Base-by-base conservation (phyloP, 2,113 vertebrate species). In the Proteles cristata region DNA sequence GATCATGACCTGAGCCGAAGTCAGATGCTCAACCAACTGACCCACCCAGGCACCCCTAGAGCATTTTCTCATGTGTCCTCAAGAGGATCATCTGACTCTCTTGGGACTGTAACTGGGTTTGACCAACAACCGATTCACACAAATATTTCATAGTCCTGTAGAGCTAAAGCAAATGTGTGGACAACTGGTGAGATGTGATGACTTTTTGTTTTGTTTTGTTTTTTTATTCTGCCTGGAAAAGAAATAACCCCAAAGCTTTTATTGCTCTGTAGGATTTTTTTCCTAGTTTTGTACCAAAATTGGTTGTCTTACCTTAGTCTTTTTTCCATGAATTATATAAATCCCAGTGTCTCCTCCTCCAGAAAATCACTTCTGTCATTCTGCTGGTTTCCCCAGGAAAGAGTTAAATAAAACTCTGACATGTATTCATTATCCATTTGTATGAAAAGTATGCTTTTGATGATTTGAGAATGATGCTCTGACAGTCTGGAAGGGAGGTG, bases 401-500 rank as follows among this genome's bases (percentile, higher is more conserved):
- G 95, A 94, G 45, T 95, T 95, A 81, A 89, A 83, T 74, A 74
- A 88, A 92, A 82, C 1, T 65, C 76, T 95, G 96, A 96, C 88
- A 96, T 76, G 85, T 68, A 90, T 84, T 95, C 91, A 90, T 97
- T 94, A 96, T 85, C 84, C 66, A 83, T 93, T 90, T 93, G 89
- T 89, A 73, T 88, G 61, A 94, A 96, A 92, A 96, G 83, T 84
- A 55, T 91, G 73, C 86, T 94, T 94, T 80, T 79, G 91, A 90
- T 58, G 21, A 93, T 85, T 96, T 94, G 92, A 90, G 94, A 91
- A 87, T 92, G 91, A 77, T 26, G 48, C 88, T 93, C 86, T 86
- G 73, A 95, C 77, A 86, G 71, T 82, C 83, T 2, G 7, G 63
- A 84, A 84, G 31, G 26, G 12, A 33, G 43, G 10, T 50, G 6